Base-by-base conservation (phyloP, 2,797 vertebrate genomes). In the Clarias laeviceps region DNA sequence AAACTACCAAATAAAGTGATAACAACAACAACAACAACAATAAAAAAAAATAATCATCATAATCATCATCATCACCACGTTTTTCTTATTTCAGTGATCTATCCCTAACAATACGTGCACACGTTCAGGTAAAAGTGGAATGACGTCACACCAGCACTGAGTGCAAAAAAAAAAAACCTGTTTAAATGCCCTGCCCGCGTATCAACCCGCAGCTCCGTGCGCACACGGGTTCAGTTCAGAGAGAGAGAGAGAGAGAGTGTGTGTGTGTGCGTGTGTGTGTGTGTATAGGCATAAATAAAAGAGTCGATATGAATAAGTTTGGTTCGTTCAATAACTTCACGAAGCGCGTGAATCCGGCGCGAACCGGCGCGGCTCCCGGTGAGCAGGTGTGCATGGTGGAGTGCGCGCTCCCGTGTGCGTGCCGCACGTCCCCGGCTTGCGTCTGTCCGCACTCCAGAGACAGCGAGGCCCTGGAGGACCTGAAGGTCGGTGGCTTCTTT, bases 361-460 rank as follows among this genome's bases (percentile, higher is more conserved):
- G 72, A 37, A n/a, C 65, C 56, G 86, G 54, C 27, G 29, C 72
- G 22, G 84, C 61, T 14, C 18, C 65, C 3, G 84, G 8, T 76
- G 94, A 95, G 83, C 90, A 94, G 82, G 91, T 95, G 14, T 77
- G 90, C 15, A 91, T 94, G 94, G 91, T 90, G 0, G 92, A 93
- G 6, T 92, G 93, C 45, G 85, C 22, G 72, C 87, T 85, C 61
- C 22, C 7, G 32, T 84, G 86, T 56, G 50, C 24, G 34, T 82
- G 61, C 82, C 64, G 64, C 73, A 11, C 24, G 59, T 22, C 80
- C 18, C 83, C 78, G 1, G 65, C 8, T 14, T 88, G 79, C 73
- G 57, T 34, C 15, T 79, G 85, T 61, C 4, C 34, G 18, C 81
- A 37, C 9, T 4, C 80, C 37, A 56, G 34, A 65, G 57, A 54